phyloP scores from a whole-genome alignment of 1,140 invertebrate species.

The Magallana angulata region DNA sequence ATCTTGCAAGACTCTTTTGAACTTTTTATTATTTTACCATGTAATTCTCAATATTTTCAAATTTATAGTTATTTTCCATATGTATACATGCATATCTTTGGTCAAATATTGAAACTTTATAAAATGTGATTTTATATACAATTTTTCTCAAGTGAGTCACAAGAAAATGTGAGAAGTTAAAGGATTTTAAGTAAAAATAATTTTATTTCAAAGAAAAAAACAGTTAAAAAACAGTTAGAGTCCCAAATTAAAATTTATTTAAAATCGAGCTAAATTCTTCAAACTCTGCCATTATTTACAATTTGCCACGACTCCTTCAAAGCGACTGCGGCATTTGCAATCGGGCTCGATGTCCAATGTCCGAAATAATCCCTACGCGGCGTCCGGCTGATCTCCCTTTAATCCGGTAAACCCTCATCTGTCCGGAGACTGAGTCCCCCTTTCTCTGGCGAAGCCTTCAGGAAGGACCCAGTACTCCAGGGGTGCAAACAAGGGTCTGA shows the following conservation, averaged over 20 bases:
- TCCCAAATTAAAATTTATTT: background rate
- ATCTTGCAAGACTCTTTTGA: too few relatives aligned
- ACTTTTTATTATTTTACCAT: too few relatives aligned
- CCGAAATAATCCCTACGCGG: slow-evolving; percentile 19
- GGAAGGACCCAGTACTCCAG: background rate
- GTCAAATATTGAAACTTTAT: too few relatives aligned
- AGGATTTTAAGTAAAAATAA: background rate
- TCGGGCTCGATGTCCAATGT: slow-evolving; percentile 25
- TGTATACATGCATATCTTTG: too few relatives aligned
- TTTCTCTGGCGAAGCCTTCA: background rate
- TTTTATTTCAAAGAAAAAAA: background rate
- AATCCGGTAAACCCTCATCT: slow-evolving; percentile 30
- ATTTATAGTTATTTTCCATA: too few relatives aligned
- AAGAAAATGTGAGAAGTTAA: too few relatives aligned
- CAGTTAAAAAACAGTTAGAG: background rate
- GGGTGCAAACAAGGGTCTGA: slow-evolving; percentile 24
- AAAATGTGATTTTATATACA: too few relatives aligned
- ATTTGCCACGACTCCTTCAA: background rate
- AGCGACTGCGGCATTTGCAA: background rate
- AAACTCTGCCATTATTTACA: slow-evolving; percentile 24
- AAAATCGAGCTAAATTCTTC: background rate
- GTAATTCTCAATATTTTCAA: too few relatives aligned
- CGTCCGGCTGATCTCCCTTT: slow-evolving; percentile 11
- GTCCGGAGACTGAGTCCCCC: slow-evolving; percentile 12
- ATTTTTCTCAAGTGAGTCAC: too few relatives aligned